Conservation (phyloP, 2,888 invertebrate species). For the Drosophila ustulata region DNA sequence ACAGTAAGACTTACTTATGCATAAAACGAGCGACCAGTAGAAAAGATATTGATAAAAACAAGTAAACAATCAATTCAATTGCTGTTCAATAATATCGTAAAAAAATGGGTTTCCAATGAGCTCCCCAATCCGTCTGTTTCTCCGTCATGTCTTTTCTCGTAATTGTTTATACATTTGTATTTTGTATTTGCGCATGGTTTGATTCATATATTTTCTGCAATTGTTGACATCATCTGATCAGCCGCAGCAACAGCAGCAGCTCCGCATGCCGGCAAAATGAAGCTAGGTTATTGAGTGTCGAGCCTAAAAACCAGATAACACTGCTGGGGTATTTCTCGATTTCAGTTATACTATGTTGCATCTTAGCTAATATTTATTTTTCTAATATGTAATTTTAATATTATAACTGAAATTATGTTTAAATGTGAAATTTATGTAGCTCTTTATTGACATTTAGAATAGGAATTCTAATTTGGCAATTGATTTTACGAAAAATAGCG, state of each 20-base stretch:
- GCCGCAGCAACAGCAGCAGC: conserved; percentile 18
- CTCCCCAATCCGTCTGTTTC: conserved; percentile 38
- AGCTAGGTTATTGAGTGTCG: conserved; percentile 62
- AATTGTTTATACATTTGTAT: conserved; percentile 48
- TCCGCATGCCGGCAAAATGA: conserved; percentile 19
- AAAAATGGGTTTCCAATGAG: conserved; percentile 59
- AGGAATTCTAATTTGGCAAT: too few relatives aligned
- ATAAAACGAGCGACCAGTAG: conserved; percentile 14
- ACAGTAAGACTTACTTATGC: conserved; percentile 48
- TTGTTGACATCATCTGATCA: conserved; percentile 69
- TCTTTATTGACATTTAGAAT: too few relatives aligned
- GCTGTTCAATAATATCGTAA: conserved; percentile 65
- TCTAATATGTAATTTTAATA: too few relatives aligned
- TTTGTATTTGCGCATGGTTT: conserved; percentile 32
- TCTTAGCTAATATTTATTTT: too few relatives aligned
- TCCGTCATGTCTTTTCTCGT: conserved; percentile 20
- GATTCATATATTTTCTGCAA: conserved; percentile 18
- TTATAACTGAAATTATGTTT: too few relatives aligned
- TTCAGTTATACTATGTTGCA: background rate
- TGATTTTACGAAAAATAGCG: too few relatives aligned
- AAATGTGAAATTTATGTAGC: too few relatives aligned
- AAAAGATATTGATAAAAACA: conserved; percentile 24
- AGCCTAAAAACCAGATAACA: conserved; percentile 7
- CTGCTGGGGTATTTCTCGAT: background rate
- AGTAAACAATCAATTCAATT: conserved; percentile 46